Percentiles rank a stretch among this genome's conserved stretches.
phyloP scores from a whole-genome alignment of 2,113 vertebrate genomes.

The Charina bottae region DNA sequence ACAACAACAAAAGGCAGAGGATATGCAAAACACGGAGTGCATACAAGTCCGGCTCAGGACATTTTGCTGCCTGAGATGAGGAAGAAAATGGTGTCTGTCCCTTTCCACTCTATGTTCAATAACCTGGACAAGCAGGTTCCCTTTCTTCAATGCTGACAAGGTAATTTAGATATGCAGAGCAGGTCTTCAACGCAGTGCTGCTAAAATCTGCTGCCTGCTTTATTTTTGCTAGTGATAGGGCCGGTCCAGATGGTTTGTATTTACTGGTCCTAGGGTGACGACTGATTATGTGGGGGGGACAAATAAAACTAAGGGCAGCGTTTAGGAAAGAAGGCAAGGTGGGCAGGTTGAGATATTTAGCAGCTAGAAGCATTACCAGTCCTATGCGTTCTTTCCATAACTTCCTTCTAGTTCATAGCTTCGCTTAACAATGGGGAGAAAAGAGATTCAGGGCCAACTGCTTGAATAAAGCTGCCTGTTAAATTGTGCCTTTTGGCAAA shows the following conservation, averaged over 20 bases:
- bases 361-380: neutral
- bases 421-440: conserved; percentile 5
- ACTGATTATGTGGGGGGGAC: neutral
- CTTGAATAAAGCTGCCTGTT: neutral
- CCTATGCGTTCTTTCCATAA: neutral
- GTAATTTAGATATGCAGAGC: neutral
- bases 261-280: neutral
- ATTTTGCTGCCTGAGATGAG: too few relatives aligned
- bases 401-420: neutral
- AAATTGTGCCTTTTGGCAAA: conserved; percentile 16
- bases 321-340: neutral
- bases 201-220: neutral
- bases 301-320: neutral
- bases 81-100: neutral
- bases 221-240: neutral
- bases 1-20: too few relatives aligned
- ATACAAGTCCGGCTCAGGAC: too few relatives aligned
- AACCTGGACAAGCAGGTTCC: neutral
- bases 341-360: neutral
- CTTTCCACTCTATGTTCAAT: neutral
- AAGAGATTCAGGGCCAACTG: rapidly evolving
- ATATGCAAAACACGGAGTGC: too few relatives aligned
- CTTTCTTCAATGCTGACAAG: neutral
- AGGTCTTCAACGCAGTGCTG: neutral
- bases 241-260: neutral